A percentile compares a stretch with the other conserved stretches of the same genome.
Evolutionary conservation across 2,113 vertebrate species (phyloP).

Genomic region (Coregonus clupeaformis): DNA sequence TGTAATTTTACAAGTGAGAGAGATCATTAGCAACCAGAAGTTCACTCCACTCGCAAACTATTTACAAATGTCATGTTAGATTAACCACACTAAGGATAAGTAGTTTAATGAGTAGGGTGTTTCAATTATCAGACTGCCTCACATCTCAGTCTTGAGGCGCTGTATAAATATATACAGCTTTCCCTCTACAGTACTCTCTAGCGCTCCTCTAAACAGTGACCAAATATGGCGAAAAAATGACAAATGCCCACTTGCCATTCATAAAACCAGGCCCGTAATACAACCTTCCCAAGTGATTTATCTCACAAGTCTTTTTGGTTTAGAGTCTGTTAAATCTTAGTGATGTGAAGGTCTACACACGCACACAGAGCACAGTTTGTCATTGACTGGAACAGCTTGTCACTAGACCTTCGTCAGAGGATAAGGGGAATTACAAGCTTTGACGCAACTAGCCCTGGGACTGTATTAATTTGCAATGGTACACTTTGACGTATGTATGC

Average conservation of each 20-base stretch:
- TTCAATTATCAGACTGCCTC: constrained; percentile 34
- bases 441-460: constrained; percentile 69
- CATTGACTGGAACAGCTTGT: constrained; percentile 73
- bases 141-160: constrained; percentile 21
- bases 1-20: neutral
- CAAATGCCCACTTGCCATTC: constrained; percentile 70
- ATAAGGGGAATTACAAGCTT: constrained; percentile 79
- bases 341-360: constrained; percentile 53
- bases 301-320: constrained; percentile 24
- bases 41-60: neutral
- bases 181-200: constrained; percentile 32
- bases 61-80: neutral
- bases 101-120: constrained; percentile 17
- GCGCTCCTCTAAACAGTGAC: constrained; percentile 55
- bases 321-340: constrained; percentile 46
- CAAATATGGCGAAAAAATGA: constrained; percentile 76
- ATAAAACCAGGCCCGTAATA: constrained; percentile 62
- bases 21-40: neutral
- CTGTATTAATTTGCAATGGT: constrained; percentile 56
- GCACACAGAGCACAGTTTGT: constrained; percentile 53
- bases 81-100: neutral
- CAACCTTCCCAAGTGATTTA: constrained; percentile 23
- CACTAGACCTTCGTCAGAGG: constrained; percentile 78
- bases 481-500: constrained; percentile 54
- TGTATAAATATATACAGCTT: constrained; percentile 62